Percentiles rank a stretch among this genome's conserved stretches.
phyloP scores from a whole-genome alignment of 2,888 invertebrate genomes.

The Nomada flava region DNA sequence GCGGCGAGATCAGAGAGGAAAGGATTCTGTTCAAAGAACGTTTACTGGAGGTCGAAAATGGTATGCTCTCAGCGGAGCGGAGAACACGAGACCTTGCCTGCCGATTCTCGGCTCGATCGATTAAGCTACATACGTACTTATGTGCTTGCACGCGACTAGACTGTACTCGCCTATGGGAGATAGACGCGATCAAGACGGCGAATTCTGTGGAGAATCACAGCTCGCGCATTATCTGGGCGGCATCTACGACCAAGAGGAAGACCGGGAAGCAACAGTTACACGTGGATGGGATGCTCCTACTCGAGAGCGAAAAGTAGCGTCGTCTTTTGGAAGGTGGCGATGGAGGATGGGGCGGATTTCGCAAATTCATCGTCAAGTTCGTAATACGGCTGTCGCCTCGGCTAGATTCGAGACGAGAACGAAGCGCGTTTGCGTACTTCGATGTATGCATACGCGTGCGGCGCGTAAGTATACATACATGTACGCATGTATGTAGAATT shows the following conservation, averaged over 20 bases:
- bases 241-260: no score
- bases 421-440: neutral
- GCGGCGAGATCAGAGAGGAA: neutral
- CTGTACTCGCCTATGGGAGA: no score
- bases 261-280: no score
- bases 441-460: neutral
- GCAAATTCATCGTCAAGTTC: neutral
- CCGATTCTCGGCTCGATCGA: no score
- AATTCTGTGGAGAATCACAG: no score
- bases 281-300: neutral
- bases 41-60: no score
- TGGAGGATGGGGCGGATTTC: neutral
- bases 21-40: neutral
- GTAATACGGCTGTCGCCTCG: neutral
- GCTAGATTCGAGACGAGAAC: constrained; percentile 15
- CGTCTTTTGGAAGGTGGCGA: neutral
- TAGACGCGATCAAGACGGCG: no score
- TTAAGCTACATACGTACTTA: no score
- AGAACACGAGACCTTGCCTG: neutral
- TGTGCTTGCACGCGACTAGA: no score
- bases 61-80: no score
- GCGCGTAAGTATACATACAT: no score
- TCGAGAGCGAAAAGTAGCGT: neutral
- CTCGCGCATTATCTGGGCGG: no score
- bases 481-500: neutral